Evolutionary conservation across 1,140 invertebrate genomes (phyloP).

Genomic region (Drosophila melanogaster): Release_6_plus_ISO1_MT NC_004354.4:3517501-3518000

Average conservation of each 20-base stretch:
- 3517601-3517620: constrained; percentile 67
- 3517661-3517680: background rate
- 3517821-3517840: constrained; percentile 28
- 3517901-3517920: constrained; percentile 62
- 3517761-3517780: background rate
- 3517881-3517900: constrained; percentile 57
- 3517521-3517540: constrained; percentile 1
- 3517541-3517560: background rate
- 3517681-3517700: background rate
- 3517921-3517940: constrained; percentile 17
- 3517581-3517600: constrained; percentile 71
- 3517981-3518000: too few species aligned
- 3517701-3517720: constrained; percentile 34
- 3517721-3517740: constrained; percentile 16
- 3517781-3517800: constrained; percentile 4
- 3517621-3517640: constrained; percentile 17
- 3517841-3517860: constrained; percentile 38
- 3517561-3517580: constrained; percentile 9
- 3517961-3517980: background rate
- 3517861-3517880: constrained; percentile 72
- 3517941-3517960: constrained; percentile 2
- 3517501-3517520: background rate
- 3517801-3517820: constrained; percentile 1
- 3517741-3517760: constrained; percentile 11
- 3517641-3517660: background rate